A percentile compares a stretch with the other conserved stretches of the same genome.
Conservation (phyloP, 2,797 vertebrate species). For the Spheniscus humboldti region DNA sequence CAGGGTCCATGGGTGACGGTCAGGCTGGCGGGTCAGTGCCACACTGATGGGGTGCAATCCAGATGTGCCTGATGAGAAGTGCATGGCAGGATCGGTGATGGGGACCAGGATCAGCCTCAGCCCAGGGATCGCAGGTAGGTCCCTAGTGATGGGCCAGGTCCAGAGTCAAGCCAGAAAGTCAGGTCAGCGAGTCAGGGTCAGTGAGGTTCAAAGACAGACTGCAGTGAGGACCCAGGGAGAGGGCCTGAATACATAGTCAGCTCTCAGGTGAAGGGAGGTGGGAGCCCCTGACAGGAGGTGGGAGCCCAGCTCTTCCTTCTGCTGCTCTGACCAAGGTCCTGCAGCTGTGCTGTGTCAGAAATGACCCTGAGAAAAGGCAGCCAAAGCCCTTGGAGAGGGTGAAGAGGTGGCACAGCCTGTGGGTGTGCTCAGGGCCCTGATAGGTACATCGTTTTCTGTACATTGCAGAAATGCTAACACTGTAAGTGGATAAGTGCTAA, state of each 20-base stretch:
- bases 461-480: neutral
- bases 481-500: neutral
- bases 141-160: neutral
- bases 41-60: neutral
- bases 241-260: neutral
- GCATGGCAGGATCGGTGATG: neutral
- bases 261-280: neutral
- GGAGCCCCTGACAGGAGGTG: fast-evolving
- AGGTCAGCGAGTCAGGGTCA: neutral
- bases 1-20: no score
- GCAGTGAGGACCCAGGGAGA: fast-evolving
- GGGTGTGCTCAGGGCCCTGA: fast-evolving
- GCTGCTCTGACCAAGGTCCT: neutral
- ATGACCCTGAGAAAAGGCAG: neutral
- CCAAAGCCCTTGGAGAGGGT: neutral
- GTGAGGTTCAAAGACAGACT: neutral
- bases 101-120: neutral
- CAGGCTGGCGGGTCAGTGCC: neutral
- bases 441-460: neutral
- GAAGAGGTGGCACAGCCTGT: neutral
- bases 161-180: neutral
- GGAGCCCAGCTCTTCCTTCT: neutral
- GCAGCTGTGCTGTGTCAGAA: fast-evolving
- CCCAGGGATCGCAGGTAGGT: neutral
- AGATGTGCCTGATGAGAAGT: neutral